Evolutionary conservation across 2,888 invertebrate species (phyloP), one percentile per base, ranked within the genome.

Genomic region (Lathronympha strigana): DNA sequence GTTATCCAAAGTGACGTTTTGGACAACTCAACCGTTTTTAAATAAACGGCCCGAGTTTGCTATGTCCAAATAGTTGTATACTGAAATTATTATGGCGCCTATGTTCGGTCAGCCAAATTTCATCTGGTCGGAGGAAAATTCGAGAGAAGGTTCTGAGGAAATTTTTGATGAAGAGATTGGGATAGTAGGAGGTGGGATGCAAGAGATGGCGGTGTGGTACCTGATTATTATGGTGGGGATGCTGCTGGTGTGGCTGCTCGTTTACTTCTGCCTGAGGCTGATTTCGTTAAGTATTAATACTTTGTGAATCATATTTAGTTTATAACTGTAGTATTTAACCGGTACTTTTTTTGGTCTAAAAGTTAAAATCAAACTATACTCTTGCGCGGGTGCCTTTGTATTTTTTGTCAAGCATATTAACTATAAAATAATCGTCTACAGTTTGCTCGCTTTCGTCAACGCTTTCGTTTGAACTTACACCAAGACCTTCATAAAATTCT

Each of bases 141-240:
- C 71, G n/a, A 66, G 31, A 9, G 45, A 45, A 31, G 19, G 21
- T 72, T 78, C 5, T 63, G 69, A 72, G 2, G 78, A 76, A 2
- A 69, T 63, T 0, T 76, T 74, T n/a, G 61, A 15, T 5, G 70
- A 79, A 0, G 53, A 70, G 0, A 73, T 38, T 50, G 15, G 13
- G 9, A 73, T 43, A 49, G 19, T n/a, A n/a, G 63, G 47, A 17
- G 50, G 49, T 36, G 11, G 61, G 67, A 5, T 87, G 15, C 76
- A 76, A 0, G 73, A 87, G 23, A 82, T 90, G 80, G 82, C 87
- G 0, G 81, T 90, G 47, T 90, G 87, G 88, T 91, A 91, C 66
- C 78, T 85, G 78, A 71, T 89, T 3, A 77, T 85, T 8, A 71
- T 91, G 57, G 61, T 90, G 0, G 74, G 68, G 3, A 82, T 91